phyloP scores from a whole-genome alignment of 2,113 vertebrate genomes.

The Zosterops japonicus region DNA sequence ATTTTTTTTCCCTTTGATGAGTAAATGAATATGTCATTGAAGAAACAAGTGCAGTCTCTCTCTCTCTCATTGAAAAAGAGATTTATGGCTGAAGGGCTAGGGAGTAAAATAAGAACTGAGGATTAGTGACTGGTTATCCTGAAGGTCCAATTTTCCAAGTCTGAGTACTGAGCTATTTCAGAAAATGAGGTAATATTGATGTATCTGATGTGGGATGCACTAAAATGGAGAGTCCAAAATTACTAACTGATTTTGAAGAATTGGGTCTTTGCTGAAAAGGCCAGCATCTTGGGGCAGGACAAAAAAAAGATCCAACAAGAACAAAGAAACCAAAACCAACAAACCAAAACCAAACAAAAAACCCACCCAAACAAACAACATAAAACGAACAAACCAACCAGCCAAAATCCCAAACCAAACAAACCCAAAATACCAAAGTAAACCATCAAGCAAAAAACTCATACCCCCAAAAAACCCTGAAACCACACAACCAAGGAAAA shows the following conservation, averaged over 20 bases:
- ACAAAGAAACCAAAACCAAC: neutral
- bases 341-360: neutral
- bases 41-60: neutral
- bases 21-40: neutral
- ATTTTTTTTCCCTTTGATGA: neutral
- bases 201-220: neutral
- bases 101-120: neutral
- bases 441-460: neutral
- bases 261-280: neutral
- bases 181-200: neutral
- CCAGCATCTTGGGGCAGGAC: neutral
- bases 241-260: neutral
- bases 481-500: neutral
- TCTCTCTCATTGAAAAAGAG: neutral
- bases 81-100: neutral
- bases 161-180: neutral
- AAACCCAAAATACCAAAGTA: neutral
- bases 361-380: neutral
- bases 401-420: neutral
- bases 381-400: too few relatives aligned
- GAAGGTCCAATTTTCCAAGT: neutral
- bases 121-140: neutral
- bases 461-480: fast-evolving
- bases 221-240: neutral
- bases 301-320: neutral